Percentiles rank a stretch among this genome's conserved stretches.
Conservation (phyloP, 2,888 invertebrate genomes). For the Orthosia cruda region DNA sequence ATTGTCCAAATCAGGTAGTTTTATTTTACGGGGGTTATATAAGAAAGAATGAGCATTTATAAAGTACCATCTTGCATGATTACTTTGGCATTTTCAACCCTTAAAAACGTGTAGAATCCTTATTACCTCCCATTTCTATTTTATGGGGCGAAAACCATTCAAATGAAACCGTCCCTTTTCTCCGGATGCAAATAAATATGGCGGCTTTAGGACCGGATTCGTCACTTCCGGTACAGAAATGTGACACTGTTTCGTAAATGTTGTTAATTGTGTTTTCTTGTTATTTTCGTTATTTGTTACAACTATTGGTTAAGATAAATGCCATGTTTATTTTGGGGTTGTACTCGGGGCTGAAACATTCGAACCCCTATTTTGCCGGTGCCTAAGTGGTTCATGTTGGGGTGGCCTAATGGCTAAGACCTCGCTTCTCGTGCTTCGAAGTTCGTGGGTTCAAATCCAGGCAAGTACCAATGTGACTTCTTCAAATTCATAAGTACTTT, state of each 20-base stretch:
- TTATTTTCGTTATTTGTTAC: slow-evolving; percentile 63
- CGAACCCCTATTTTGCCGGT: slow-evolving; percentile 7
- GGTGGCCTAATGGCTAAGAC: no score
- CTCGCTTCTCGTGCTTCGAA: no score
- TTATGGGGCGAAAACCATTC: slow-evolving; percentile 51
- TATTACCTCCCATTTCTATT: slow-evolving; percentile 40
- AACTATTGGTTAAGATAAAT: slow-evolving; percentile 11
- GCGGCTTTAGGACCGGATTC: slow-evolving; percentile 69
- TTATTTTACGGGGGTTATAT: neutral
- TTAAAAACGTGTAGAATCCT: slow-evolving; percentile 1
- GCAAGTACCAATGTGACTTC: no score
- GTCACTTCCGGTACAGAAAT: slow-evolving; percentile 65
- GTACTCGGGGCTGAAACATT: slow-evolving; percentile 7
- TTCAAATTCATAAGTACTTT: no score
- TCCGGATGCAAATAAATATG: slow-evolving; percentile 57
- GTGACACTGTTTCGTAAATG: slow-evolving; percentile 40
- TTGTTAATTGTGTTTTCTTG: slow-evolving; percentile 74
- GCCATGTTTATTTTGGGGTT: neutral
- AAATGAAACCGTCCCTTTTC: slow-evolving; percentile 23
- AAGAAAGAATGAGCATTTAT: no score
- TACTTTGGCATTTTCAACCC: slow-evolving; percentile 28
- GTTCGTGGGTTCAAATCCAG: no score
- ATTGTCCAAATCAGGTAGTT: no score
- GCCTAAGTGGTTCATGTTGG: neutral
- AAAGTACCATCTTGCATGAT: slow-evolving; percentile 3